Evolutionary conservation across 2,888 invertebrate genomes (phyloP).

Genomic region (Caenorhabditis sp.): DNA sequence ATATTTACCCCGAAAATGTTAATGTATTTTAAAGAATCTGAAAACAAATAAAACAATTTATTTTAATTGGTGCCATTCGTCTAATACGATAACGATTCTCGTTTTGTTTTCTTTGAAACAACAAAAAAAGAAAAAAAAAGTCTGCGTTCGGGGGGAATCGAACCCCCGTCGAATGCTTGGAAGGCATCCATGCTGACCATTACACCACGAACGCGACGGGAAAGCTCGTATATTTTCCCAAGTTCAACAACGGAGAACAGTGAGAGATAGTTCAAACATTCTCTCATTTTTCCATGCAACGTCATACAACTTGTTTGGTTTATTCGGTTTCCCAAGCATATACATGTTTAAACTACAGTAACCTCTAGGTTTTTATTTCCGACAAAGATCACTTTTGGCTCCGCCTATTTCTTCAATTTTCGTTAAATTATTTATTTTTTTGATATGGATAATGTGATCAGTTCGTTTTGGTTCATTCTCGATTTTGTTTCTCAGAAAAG

Average conservation of each 20-base stretch:
- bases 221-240: background rate
- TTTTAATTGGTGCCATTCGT: background rate
- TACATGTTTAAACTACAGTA: background rate
- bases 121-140: background rate
- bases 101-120: too few species aligned
- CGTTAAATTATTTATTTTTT: too few species aligned
- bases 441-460: too few species aligned
- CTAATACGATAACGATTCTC: background rate
- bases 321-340: background rate
- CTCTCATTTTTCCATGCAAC: too few species aligned
- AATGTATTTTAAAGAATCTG: background rate
- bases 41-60: background rate
- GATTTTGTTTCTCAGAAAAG: too few species aligned
- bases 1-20: background rate
- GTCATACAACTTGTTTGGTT: background rate
- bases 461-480: too few species aligned
- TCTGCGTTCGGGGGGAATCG: conserved; percentile 52
- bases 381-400: background rate
- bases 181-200: conserved; percentile 56
- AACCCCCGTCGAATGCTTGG: conserved; percentile 55
- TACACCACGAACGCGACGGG: conserved; percentile 48
- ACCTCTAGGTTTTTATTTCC: background rate
- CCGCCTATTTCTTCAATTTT: too few species aligned
- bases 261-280: too few species aligned
- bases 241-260: too few species aligned